phyloP scores from a whole-genome alignment of 1,140 invertebrate genomes.

The Bombus fervidus region DNA sequence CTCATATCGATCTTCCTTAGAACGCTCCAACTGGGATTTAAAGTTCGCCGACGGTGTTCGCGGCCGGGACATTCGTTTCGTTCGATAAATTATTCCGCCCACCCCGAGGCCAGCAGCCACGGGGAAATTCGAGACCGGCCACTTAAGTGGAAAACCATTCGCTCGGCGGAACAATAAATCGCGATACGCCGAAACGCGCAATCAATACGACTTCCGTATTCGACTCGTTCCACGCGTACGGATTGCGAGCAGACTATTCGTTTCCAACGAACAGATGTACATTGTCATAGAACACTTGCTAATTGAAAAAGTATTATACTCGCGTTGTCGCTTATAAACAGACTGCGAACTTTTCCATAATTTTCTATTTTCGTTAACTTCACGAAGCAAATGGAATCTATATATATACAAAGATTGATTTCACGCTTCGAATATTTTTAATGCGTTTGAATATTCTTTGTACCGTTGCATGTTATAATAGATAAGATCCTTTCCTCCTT shows the following conservation, averaged over 20 bases:
- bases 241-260: neutral
- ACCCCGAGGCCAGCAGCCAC: conserved; percentile 9
- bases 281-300: no score
- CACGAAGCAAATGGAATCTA: no score
- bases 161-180: conserved; percentile 54
- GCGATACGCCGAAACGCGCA: conserved; percentile 37
- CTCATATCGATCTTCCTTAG: conserved; percentile 59
- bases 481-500: no score
- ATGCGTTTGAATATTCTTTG: no score
- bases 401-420: no score
- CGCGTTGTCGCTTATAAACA: no score
- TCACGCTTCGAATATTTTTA: no score
- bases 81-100: conserved; percentile 65
- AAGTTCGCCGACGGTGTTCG: conserved; percentile 57
- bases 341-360: fast-evolving
- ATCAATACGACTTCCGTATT: conserved; percentile 8
- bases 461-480: no score
- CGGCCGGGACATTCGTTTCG: conserved; percentile 58
- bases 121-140: conserved; percentile 55
- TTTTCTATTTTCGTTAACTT: no score
- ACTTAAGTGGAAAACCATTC: conserved; percentile 53
- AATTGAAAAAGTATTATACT: no score
- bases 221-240: no score
- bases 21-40: conserved; percentile 38
- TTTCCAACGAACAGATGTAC: neutral